Percentiles rank a stretch among this genome's conserved stretches.
phyloP scores from a whole-genome alignment of 2,113 vertebrate species.

The Cottus gobio region DNA sequence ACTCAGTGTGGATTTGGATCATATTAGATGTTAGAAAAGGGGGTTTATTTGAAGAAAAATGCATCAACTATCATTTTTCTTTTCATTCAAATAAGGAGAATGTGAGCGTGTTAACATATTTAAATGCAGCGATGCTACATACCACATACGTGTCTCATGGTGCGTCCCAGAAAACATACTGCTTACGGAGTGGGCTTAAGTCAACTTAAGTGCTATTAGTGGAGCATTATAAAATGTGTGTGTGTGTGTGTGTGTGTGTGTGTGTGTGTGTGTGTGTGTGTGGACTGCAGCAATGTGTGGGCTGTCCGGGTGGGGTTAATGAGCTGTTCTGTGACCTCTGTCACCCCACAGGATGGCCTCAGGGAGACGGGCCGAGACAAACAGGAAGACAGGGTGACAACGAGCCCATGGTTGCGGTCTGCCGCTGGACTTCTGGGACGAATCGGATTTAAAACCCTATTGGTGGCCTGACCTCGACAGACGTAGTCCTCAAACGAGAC shows the following conservation, averaged over 20 bases:
- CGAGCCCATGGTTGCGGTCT: constrained; percentile 56
- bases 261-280: constrained; percentile 28
- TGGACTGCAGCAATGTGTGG: constrained; percentile 76
- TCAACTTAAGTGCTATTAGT: constrained; percentile 78
- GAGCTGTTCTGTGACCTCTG: constrained; percentile 80
- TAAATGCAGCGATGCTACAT: neutral
- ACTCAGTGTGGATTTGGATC: constrained; percentile 6
- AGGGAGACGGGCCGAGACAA: constrained; percentile 73
- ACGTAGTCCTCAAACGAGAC: constrained; percentile 4
- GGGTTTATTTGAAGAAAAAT: neutral
- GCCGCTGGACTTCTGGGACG: constrained; percentile 36
- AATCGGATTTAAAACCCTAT: constrained; percentile 33
- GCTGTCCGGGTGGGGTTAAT: constrained; percentile 81
- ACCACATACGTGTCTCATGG: constrained; percentile 40
- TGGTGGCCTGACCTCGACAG: constrained; percentile 10
- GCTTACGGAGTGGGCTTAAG: constrained; percentile 66
- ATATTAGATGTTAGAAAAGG: neutral
- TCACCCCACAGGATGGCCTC: constrained; percentile 75
- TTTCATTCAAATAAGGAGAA: neutral
- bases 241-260: constrained; percentile 56
- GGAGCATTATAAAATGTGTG: constrained; percentile 73
- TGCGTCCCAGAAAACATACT: constrained; percentile 62
- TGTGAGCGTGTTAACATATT: neutral
- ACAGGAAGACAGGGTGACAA: constrained; percentile 80
- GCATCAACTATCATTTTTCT: neutral